Percentiles rank a stretch among this genome's conserved stretches.
Evolutionary conservation across 2,888 invertebrate genomes (phyloP).

Genomic region (Mactromeris polynyma): DNA sequence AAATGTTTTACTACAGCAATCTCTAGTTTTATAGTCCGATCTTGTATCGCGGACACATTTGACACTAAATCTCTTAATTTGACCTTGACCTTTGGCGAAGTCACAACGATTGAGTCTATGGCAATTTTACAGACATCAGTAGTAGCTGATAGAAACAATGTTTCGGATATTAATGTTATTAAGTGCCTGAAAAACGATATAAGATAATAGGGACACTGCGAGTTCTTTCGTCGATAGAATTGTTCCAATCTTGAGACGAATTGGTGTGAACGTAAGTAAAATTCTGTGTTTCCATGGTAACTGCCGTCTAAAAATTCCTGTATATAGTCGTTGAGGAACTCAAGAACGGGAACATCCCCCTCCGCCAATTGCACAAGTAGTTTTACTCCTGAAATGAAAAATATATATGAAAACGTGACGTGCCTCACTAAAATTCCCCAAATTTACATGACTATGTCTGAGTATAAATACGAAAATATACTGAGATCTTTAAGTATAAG

Average conservation of each 20-base stretch:
- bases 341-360: slow-evolving; percentile 72
- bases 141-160: slow-evolving; percentile 66
- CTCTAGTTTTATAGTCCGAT: slow-evolving; percentile 64
- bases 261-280: slow-evolving; percentile 66
- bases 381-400: slow-evolving; percentile 63
- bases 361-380: slow-evolving; percentile 70
- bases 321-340: slow-evolving; percentile 68
- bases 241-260: slow-evolving; percentile 68
- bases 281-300: slow-evolving; percentile 70
- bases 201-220: slow-evolving; percentile 64
- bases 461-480: no score
- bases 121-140: slow-evolving; percentile 72
- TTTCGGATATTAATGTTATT: slow-evolving; percentile 69
- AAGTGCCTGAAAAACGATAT: slow-evolving; percentile 70
- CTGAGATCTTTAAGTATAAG: not conserved
- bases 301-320: slow-evolving; percentile 63
- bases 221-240: slow-evolving; percentile 63
- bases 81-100: slow-evolving; percentile 63
- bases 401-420: not conserved
- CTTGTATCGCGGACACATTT: slow-evolving; percentile 59
- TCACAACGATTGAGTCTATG: slow-evolving; percentile 67
- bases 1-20: slow-evolving; percentile 60
- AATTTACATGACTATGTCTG: no score
- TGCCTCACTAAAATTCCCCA: no score
- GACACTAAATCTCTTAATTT: slow-evolving; percentile 62